A percentile compares a stretch with the other conserved stretches of the same genome.
phyloP scores from a whole-genome alignment of 2,888 invertebrate species.

The Caenorhabditis parvicauda region DNA sequence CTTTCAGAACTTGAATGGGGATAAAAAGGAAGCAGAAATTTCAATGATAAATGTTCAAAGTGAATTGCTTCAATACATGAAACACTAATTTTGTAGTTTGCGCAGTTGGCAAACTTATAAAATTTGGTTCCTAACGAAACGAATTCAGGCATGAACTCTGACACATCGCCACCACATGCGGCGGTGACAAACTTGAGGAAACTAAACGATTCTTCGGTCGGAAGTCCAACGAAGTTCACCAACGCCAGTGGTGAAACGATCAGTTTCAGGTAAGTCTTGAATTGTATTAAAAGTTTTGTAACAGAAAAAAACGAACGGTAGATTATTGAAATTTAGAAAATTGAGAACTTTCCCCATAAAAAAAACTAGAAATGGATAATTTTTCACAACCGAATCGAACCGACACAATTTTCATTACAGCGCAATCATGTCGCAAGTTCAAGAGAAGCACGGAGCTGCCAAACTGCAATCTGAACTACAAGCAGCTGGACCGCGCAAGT shows the following conservation, averaged over 20 bases:
- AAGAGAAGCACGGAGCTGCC: constrained; percentile 6
- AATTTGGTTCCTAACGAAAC: too few species aligned
- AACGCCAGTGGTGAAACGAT: constrained; percentile 35
- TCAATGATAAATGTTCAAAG: too few species aligned
- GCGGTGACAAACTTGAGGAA: constrained; percentile 22
- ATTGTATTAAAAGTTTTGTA: too few species aligned
- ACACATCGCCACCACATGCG: constrained; percentile 25
- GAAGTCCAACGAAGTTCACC: constrained; percentile 47
- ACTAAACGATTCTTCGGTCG: constrained; percentile 13
- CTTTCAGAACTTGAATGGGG: too few species aligned
- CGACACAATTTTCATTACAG: too few species aligned
- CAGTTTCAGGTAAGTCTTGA: constrained; percentile 43
- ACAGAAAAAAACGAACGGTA: too few species aligned
- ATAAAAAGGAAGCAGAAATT: too few species aligned
- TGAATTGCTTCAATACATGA: not conserved
- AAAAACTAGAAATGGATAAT: too few species aligned
- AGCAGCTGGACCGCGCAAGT: not conserved
- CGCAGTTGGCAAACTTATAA: not conserved
- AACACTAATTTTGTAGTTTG: not conserved
- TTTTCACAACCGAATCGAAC: too few species aligned
- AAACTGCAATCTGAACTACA: not conserved
- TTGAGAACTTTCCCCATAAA: too few species aligned
- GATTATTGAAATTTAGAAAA: too few species aligned
- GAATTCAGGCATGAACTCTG: too few species aligned
- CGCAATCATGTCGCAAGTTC: constrained; percentile 16